Evolutionary conservation across 2,113 vertebrate species (phyloP).

Genomic region (Columbina picui): DNA sequence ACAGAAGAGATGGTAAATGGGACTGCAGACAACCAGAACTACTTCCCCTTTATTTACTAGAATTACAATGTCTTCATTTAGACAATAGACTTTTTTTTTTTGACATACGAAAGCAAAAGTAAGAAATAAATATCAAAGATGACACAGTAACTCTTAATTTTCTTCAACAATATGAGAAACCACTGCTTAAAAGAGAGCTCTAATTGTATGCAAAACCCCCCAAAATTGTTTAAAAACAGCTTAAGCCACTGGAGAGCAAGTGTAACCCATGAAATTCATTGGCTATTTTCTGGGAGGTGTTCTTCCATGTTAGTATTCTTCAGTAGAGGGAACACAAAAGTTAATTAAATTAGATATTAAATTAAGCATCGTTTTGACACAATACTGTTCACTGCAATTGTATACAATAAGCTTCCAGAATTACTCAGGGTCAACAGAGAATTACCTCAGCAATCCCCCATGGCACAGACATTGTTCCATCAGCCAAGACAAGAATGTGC

Average conservation of each 20-base stretch:
- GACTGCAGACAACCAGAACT: not conserved
- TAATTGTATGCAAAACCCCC: not conserved
- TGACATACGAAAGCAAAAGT: not conserved
- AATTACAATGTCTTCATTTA: not conserved
- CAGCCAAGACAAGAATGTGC: not conserved
- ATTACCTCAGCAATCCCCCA: constrained; percentile 19
- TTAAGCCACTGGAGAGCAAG: not conserved
- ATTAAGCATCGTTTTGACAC: constrained; percentile 24
- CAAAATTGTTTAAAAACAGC: not conserved
- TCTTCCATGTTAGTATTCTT: not conserved
- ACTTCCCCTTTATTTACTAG: not conserved
- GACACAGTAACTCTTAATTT: not conserved
- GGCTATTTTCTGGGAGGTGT: not conserved
- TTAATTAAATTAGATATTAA: constrained; percentile 33
- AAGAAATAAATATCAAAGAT: not conserved
- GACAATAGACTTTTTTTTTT: not conserved
- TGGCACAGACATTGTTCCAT: constrained; percentile 3
- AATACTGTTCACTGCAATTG: not conserved
- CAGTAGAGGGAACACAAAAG: not conserved
- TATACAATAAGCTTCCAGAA: not conserved
- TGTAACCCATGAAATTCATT: not conserved
- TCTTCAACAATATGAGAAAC: not conserved
- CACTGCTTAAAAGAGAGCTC: not conserved
- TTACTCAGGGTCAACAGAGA: constrained; percentile 2
- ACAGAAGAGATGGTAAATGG: not conserved